Evolutionary conservation across 2,113 vertebrate species (phyloP), one percentile per base, ranked within the genome.

Genomic region (Pogona vitticeps): DNA sequence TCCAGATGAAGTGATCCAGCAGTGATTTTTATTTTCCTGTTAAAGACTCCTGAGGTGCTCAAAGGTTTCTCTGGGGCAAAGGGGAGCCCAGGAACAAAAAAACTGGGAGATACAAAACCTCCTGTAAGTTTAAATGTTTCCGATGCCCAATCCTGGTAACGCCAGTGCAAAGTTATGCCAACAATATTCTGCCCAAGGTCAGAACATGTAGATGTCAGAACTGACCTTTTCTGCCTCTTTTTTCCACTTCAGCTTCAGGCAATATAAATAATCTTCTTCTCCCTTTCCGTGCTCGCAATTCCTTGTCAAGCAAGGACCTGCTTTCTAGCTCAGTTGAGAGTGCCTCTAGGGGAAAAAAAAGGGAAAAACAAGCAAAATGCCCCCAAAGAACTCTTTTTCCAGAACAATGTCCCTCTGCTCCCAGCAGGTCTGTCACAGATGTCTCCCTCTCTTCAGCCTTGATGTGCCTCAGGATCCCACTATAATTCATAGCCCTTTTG

Each of bases 171-270:
- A 52, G 46, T 52, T 52, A 52, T 52, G 10, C 46, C 46, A 52
- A 52, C 46, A n/a, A n/a, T n/a, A 52, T 52, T 52, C 10, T 10
- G 5, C 46, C 46, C 46, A 28, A 3, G 9, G 13, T 18, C 59
- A 33, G 9, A 33, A 67, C 9, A 12, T 46, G 28, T 36, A 9
- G 10, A 61, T n/a, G n/a, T n/a, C n/a, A 31, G 15, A 3, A 76
- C 73, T 84, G 1, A 84, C 72, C 83, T 76, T 59, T 65, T 76
- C 38, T n/a, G 61, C 72, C 83, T 67, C 59, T 84, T 76, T 63
- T 84, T 67, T 84, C 65, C 59, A 76, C 9, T 2, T 76, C 59
- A 8, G 72, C 38, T 26, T 67, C 63, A 20, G 83, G 83, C 73
- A 63, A 33, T 3, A 33, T 58, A 65, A 84, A 84, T 13, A 76